Conservation (phyloP, 2,888 invertebrate genomes). For the Antheraea yamamai region DNA sequence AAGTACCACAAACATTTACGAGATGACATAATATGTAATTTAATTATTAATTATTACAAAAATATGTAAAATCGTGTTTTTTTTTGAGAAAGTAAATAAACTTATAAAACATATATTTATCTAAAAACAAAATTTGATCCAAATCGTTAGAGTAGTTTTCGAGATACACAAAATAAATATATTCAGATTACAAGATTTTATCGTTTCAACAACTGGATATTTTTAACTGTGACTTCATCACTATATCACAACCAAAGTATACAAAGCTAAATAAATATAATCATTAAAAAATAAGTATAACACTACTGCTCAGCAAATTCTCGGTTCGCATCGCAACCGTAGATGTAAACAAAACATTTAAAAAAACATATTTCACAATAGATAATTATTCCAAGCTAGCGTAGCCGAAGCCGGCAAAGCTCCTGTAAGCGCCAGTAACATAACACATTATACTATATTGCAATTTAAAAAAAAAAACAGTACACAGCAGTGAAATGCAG, state of each 20-base stretch:
- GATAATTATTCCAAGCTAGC: neutral
- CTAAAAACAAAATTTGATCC: too few relatives aligned
- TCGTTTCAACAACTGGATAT: neutral
- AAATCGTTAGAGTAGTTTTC: too few relatives aligned
- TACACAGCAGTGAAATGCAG: neutral
- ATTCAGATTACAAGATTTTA: too few relatives aligned
- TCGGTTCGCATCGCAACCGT: neutral
- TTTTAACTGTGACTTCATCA: neutral
- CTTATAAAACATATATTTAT: too few relatives aligned
- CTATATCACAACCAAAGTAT: too few relatives aligned
- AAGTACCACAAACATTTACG: neutral
- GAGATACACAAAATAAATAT: too few relatives aligned
- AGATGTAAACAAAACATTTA: neutral
- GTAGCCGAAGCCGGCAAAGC: neutral
- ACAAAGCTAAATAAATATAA: too few relatives aligned
- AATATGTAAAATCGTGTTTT: too few relatives aligned
- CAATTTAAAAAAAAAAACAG: neutral
- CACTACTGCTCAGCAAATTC: neutral
- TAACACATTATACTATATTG: neutral
- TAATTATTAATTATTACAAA: too few relatives aligned
- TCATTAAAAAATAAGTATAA: neutral
- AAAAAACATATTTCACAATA: neutral
- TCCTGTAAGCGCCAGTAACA: neutral
- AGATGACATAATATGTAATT: too few relatives aligned
- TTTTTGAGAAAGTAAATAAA: too few relatives aligned